phyloP scores from a whole-genome alignment of 2,797 vertebrate genomes.

The Rhadinocentrus ornatus region DNA sequence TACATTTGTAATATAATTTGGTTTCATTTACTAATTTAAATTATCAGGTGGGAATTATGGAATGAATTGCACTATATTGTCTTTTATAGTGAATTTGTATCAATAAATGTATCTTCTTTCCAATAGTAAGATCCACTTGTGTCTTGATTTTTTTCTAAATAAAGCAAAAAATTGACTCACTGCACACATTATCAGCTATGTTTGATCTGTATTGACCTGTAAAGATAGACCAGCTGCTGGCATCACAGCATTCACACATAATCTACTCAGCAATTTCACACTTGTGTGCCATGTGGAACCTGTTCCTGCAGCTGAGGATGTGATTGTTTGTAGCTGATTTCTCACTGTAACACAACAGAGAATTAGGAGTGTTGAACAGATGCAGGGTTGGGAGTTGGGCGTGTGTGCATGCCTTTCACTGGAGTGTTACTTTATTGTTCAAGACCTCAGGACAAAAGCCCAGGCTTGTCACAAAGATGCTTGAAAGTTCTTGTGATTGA shows the following conservation, averaged over 20 bases:
- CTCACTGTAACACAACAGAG: conserved; percentile 25
- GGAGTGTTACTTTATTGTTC: conserved; percentile 44
- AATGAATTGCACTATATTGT: conserved; percentile 27
- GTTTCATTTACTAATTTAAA: not conserved
- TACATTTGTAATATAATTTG: conserved; percentile 17
- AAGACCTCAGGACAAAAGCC: conserved; percentile 52
- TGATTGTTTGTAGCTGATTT: conserved; percentile 26
- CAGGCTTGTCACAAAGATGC: conserved; percentile 43
- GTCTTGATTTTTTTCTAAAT: conserved; percentile 37
- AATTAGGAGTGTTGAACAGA: conserved; percentile 47
- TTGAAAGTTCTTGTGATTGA: conserved; percentile 58
- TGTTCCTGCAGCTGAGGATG: conserved; percentile 18
- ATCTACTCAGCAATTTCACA: conserved; percentile 74
- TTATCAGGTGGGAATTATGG: conserved; percentile 20
- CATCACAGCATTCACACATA: conserved; percentile 43
- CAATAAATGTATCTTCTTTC: conserved; percentile 61
- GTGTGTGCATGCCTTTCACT: conserved; percentile 51
- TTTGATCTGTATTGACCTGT: conserved; percentile 66
- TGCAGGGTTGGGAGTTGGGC: conserved; percentile 35
- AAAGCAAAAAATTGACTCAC: conserved; percentile 13
- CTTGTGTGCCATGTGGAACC: conserved; percentile 48
- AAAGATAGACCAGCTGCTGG: conserved; percentile 52
- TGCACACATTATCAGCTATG: conserved; percentile 43
- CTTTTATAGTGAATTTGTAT: conserved; percentile 43
- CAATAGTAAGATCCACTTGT: conserved; percentile 12